Evolutionary conservation across 92 coral and sea anemone genomes (phyloP), one percentile per base, ranked within the genome.

Genomic region (Zoanthus sansibaricus): DNA sequence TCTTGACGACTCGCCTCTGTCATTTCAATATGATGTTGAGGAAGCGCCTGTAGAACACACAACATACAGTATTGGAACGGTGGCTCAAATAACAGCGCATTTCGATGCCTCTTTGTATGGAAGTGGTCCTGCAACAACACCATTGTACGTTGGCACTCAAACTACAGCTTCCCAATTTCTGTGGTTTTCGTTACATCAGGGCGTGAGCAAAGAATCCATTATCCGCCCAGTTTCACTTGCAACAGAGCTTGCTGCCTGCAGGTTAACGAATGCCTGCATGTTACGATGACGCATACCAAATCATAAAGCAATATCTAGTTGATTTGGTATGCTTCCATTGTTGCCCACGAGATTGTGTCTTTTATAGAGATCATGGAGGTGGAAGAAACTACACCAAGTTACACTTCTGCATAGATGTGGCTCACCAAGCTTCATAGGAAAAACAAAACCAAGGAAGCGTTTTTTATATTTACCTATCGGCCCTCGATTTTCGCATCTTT

Each of bases 101-200:
- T 83, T 89, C 18, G 72, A 83, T 31, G 30, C 55, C 20, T 17
- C 66, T 3, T 12, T 85, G 31, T 71, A 78, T 16, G 69, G 78
- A 9, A 15, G 71, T 30, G n/a, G 21, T 25, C 61, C 73, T 1
- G 80, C 82, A 32, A 20, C 77, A 58, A 52, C 82, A 75, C 92
- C 90, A 3, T 66, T 90, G 71, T 90, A 71, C 46, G 54, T 13
- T 70, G 77, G 86, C 14, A 46, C 82, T 14, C 37, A 76, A 6
- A 42, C 56, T 3, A 77, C 87, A 9, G 31, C 77, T 54, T 49
- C 75, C 0, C 86, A 78, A 78, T 79, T 89, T 54, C 42, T 89
- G 82, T 89, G 92, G 78, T 89, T 89, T 70, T 86, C 87, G 0
- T 77, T 71, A 0, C 75, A 88, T 12, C 91, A 79, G 0, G 88